Percentiles rank a stretch among this genome's conserved stretches.
These are phyloP conservation scores for Coccyzus lansbergi DNA, from an alignment of 2,797 vertebrate genomes.

Conservation along the genomic window DNA sequence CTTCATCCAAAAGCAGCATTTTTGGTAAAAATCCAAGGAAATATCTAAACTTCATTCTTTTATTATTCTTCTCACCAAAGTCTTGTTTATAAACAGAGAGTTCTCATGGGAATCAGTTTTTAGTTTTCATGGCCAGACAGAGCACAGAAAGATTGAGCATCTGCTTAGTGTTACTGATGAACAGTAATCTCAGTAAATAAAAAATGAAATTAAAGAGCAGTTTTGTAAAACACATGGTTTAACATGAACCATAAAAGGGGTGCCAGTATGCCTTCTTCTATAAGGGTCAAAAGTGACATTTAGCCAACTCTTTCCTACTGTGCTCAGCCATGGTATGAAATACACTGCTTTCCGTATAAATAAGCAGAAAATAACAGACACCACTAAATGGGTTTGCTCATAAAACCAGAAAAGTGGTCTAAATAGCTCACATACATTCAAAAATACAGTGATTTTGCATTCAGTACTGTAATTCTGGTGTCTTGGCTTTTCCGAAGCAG, in stretches of 20 bases:
- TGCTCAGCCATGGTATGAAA: rapidly evolving
- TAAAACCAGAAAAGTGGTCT: neutral
- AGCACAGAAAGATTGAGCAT: neutral
- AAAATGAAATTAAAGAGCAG: neutral
- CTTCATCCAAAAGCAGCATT: neutral
- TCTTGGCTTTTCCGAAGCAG: neutral
- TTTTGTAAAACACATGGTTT: neutral
- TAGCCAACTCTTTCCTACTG: neutral
- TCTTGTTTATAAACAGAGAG: neutral
- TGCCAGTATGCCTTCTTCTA: rapidly evolving
- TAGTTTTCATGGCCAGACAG: neutral
- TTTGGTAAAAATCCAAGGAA: neutral
- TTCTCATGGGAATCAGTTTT: neutral
- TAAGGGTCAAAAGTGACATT: neutral
- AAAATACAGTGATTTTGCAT: neutral
- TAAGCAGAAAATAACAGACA: neutral
- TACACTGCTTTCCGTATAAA: neutral
- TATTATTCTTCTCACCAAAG: neutral
- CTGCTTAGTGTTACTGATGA: neutral
- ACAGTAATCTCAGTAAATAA: neutral
- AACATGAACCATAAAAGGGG: neutral
- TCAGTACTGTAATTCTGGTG: neutral
- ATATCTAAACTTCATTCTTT: neutral
- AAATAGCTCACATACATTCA: neutral
- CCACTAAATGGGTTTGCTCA: neutral